A percentile compares a stretch with the other conserved stretches of the same genome.
phyloP scores from a whole-genome alignment of 2,113 vertebrate genomes.

The Melanerpes aurifrons region DNA sequence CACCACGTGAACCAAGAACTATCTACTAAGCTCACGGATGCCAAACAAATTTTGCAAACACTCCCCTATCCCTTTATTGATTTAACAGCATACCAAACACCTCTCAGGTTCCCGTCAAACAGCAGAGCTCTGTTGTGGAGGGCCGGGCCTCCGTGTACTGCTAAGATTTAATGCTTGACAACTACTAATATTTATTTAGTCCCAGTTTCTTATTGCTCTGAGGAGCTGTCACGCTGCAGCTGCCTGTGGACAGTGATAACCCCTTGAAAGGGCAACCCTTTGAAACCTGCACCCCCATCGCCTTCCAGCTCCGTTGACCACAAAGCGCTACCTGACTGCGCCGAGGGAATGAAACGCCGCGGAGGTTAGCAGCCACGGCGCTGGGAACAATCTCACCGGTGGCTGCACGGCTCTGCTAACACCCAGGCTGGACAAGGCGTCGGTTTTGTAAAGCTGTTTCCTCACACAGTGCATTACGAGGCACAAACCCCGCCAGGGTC shows the following conservation, averaged over 20 bases:
- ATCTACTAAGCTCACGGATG: neutral
- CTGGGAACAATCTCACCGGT: neutral
- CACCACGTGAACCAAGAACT: neutral
- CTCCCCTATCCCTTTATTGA: neutral
- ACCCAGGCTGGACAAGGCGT: no score
- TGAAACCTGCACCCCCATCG: accelerated
- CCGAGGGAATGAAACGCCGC: accelerated
- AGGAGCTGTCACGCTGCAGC: neutral
- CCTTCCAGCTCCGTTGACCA: neutral
- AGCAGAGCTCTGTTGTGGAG: neutral
- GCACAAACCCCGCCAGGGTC: neutral
- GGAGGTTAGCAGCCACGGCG: accelerated
- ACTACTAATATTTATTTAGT: neutral
- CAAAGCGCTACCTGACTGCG: accelerated
- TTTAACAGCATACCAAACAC: neutral
- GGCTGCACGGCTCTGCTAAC: neutral
- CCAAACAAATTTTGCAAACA: neutral
- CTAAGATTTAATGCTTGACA: neutral
- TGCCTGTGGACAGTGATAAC: neutral
- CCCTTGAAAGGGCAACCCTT: neutral
- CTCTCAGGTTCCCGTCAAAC: neutral
- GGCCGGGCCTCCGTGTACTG: neutral
- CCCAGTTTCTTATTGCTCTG: neutral
- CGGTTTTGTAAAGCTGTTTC: neutral
- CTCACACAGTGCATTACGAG: accelerated